phyloP scores from a whole-genome alignment of 2,797 vertebrate genomes.

The Sebastes wilsoni region DNA sequence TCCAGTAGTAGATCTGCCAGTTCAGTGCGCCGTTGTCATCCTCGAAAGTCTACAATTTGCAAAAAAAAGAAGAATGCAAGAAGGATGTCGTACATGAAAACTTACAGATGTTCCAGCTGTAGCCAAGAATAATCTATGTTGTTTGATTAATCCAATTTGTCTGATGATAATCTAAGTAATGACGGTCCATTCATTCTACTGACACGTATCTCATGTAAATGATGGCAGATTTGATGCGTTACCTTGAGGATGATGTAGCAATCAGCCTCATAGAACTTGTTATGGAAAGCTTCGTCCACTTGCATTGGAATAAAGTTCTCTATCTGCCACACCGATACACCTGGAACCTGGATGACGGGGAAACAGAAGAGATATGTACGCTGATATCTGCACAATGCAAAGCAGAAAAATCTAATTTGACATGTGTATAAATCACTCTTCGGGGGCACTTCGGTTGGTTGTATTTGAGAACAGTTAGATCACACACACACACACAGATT shows the following conservation, averaged over 20 bases:
- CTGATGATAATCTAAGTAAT: neutral
- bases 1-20: constrained; percentile 99
- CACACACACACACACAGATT: constrained; percentile 46
- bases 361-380: neutral
- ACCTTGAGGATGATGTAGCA: constrained; percentile 98
- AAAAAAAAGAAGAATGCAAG: neutral
- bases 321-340: constrained; percentile 93
- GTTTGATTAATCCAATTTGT: neutral
- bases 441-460: neutral
- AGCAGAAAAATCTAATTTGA: neutral
- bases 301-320: constrained; percentile 94
- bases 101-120: neutral
- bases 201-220: neutral
- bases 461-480: neutral
- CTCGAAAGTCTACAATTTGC: constrained; percentile 85
- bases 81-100: neutral
- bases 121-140: neutral
- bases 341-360: constrained; percentile 83
- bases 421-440: neutral
- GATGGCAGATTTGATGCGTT: neutral
- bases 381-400: neutral
- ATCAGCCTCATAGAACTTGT: constrained; percentile 98
- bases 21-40: constrained; percentile 91
- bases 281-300: constrained; percentile 91
- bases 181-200: neutral